A percentile compares a stretch with the other conserved stretches of the same genome.
Evolutionary conservation across 2,888 invertebrate species (phyloP).

Genomic region (Apodemia duryi): DNA sequence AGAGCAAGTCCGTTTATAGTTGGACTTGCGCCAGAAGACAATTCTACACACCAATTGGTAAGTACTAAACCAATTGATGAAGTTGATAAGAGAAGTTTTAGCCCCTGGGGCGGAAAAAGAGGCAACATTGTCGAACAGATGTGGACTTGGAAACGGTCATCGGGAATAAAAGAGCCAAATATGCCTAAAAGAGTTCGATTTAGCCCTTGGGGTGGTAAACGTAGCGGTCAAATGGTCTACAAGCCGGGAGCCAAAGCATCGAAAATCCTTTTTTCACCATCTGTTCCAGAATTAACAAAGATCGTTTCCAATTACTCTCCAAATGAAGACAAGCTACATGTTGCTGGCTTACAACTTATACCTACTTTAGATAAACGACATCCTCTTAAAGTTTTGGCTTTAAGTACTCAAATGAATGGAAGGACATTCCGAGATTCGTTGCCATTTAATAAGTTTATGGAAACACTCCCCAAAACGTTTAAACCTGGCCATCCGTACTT

Average conservation of each 20-base stretch:
- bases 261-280: slow-evolving; percentile 56
- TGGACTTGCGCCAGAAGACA: slow-evolving; percentile 38
- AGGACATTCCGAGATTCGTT: slow-evolving; percentile 48
- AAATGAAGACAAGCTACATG: slow-evolving; percentile 40
- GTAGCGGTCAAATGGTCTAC: slow-evolving; percentile 62
- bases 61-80: slow-evolving; percentile 15
- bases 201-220: slow-evolving; percentile 71
- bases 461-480: slow-evolving; percentile 50
- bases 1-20: slow-evolving; percentile 37
- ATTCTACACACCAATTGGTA: slow-evolving; percentile 39
- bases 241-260: slow-evolving; percentile 55
- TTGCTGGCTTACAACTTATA: slow-evolving; percentile 54
- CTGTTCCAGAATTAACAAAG: slow-evolving; percentile 57
- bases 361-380: slow-evolving; percentile 54
- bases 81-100: slow-evolving; percentile 58
- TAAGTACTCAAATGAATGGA: slow-evolving; percentile 49
- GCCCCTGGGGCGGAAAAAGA: slow-evolving; percentile 71
- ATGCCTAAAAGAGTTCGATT: slow-evolving; percentile 72
- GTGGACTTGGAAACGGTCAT: slow-evolving; percentile 65
- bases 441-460: slow-evolving; percentile 55
- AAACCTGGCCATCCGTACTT: slow-evolving; percentile 63
- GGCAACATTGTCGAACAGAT: slow-evolving; percentile 44
- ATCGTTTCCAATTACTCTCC: slow-evolving; percentile 58
- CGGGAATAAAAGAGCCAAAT: slow-evolving; percentile 55
- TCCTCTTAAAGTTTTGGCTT: slow-evolving; percentile 55